These are phyloP conservation scores for Zaprionus lachaisei DNA, from an alignment of 1,140 invertebrate genomes.

Conservation along the genomic window DNA sequence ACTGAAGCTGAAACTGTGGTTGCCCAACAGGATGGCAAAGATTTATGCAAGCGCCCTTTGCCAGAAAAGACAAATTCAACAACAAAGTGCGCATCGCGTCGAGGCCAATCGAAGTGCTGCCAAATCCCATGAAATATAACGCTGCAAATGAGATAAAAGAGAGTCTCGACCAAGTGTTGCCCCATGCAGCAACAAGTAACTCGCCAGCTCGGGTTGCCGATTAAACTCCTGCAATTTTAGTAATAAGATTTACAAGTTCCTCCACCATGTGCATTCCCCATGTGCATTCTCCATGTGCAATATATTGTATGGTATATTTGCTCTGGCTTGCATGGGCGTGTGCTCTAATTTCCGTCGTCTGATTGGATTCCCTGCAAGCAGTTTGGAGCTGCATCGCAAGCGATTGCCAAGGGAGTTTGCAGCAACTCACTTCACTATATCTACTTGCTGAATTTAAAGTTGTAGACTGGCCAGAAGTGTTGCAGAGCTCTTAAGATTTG, in stretches of 20 bases:
- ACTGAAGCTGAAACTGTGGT: background rate
- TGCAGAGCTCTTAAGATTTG: background rate
- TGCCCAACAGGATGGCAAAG: constrained; percentile 13
- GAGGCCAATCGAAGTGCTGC: constrained; percentile 4
- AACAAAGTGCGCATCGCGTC: constrained; percentile 4
- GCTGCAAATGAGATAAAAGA: constrained; percentile 11
- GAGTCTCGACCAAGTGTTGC: background rate
- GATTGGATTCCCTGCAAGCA: constrained; percentile 1
- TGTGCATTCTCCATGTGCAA: background rate
- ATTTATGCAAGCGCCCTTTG: constrained; percentile 31
- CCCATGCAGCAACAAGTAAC: constrained; percentile 10
- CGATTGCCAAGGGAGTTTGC: background rate
- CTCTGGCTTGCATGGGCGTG: background rate
- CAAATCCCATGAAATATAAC: constrained; percentile 1
- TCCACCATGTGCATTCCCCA: background rate
- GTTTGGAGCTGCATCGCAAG: background rate
- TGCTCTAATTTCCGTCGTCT: background rate
- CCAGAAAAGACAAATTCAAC: constrained; percentile 23
- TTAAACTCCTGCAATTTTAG: background rate
- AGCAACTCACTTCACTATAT: background rate
- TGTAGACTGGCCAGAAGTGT: too few species aligned
- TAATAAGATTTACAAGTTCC: constrained; percentile 4
- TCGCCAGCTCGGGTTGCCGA: background rate
- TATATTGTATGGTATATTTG: background rate
- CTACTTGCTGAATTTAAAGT: background rate